A percentile compares a stretch with the other conserved stretches of the same genome.
Conservation (phyloP, 2,113 vertebrate species). For the Strix uralensis region DNA sequence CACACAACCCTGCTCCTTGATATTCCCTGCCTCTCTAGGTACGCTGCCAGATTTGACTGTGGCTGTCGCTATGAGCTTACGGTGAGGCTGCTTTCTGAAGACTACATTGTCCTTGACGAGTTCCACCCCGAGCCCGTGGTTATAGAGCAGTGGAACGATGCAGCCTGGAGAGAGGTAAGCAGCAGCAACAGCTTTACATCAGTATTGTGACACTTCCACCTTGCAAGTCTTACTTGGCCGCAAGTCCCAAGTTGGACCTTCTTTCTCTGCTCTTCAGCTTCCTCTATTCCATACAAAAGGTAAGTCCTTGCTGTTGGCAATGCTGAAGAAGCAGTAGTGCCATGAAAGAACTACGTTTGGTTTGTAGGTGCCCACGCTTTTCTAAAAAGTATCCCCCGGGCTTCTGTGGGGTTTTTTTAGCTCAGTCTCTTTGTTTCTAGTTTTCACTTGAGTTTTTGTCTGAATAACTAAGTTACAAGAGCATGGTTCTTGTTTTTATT, state of each 20-base stretch:
- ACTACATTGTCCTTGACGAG: conserved; percentile 56
- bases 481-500: background rate
- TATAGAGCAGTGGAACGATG: conserved; percentile 71
- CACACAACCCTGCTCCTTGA: background rate
- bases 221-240: background rate
- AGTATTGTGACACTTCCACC: background rate
- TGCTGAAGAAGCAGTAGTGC: background rate
- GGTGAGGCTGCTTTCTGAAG: conserved; percentile 60
- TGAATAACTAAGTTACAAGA: background rate
- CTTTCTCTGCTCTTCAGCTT: background rate
- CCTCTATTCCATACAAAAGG: background rate
- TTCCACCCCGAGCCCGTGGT: conserved; percentile 54
- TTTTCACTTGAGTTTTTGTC: background rate
- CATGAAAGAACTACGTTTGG: background rate
- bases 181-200: background rate
- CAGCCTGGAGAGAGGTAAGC: conserved; percentile 72
- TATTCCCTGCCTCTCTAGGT: conserved; percentile 49
- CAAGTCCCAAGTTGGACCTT: background rate
- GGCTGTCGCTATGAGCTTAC: conserved; percentile 67
- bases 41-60: conserved; percentile 66
- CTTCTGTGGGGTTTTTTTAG: background rate
- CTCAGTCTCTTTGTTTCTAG: background rate
- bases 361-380: background rate
- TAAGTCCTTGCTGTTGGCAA: background rate
- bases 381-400: background rate